Base-by-base conservation (phyloP, 2,113 vertebrate genomes). In the Cyanoderma ruficeps region DNA sequence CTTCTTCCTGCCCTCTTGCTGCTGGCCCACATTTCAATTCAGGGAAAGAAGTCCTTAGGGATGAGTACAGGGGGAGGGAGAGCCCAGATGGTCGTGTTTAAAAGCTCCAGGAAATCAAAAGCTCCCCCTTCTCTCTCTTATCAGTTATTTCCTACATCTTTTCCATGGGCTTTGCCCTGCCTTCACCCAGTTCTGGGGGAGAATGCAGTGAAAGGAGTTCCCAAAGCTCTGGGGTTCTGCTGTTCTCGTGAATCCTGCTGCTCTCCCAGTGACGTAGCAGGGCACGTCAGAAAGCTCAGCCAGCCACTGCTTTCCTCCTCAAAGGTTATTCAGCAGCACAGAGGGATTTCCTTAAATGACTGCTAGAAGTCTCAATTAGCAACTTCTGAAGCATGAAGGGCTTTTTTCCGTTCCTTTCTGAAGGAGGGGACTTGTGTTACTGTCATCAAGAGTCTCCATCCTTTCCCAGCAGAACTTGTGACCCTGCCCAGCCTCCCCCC, bases 291-390 rank as follows among this genome's bases (percentile, higher is more conserved):
- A 87, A 70, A 92, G 55, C 63, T 91, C 89, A 87, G 79, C 59
- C 74, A 88, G 79, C 61, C 79, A 22, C 76, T 72, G 64, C 67
- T 83, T 94, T 76, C 74, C 12, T 8, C 67, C 46, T 84, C 74
- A 76, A 87, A 89, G 74, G 69, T 83, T 82, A 90, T 81, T 87
- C 72, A 80, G 57, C 55, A 60, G 37, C 42, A 63, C 3, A 0
- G 64, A 85, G 79, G 63, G 68, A 80, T 93, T 96, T 75, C 67
- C 81, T 93, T 53, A 78, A 85, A 76, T 57, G 63, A 84, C 76
- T 86, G 37, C 42, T 60, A 44, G 30, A 67, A 91, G 53, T 30
- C 47, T 71, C 68, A 89, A 25, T 83, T 87, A 74, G 55, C 56
- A 63, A 49, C 59, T 88, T 50, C 65, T 60, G 57, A 93, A 90